Conservation (phyloP, 2,888 invertebrate genomes). For the Erebia epiphron region DNA sequence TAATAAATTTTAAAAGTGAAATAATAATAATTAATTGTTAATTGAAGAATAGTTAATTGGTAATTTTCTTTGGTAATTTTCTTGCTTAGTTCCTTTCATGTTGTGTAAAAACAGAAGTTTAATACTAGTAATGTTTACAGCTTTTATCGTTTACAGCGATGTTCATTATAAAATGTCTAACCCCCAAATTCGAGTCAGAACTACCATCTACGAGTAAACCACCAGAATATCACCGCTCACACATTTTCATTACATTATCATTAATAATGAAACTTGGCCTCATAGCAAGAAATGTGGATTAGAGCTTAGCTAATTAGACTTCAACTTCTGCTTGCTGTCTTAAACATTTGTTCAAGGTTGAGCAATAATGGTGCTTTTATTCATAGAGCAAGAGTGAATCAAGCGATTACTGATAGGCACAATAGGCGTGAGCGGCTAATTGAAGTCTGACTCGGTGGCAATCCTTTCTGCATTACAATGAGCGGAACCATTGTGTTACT, state of each 20-base stretch:
- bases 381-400: slow-evolving; percentile 1
- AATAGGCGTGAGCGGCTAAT: slow-evolving; percentile 31
- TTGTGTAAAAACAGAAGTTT: background rate
- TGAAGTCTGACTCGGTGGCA: slow-evolving; percentile 43
- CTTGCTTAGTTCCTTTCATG: slow-evolving; percentile 29
- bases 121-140: background rate
- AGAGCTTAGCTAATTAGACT: background rate
- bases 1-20: too few relatives aligned
- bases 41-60: too few relatives aligned
- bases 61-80: slow-evolving; percentile 28
- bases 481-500: slow-evolving; percentile 9
- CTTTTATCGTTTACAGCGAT: background rate
- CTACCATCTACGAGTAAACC: too few relatives aligned
- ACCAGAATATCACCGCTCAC: too few relatives aligned
- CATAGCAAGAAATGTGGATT: too few relatives aligned
- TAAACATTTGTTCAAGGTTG: background rate
- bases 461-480: slow-evolving; percentile 65
- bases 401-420: slow-evolving; percentile 15
- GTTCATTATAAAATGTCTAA: background rate
- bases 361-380: background rate
- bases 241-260: too few relatives aligned
- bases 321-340: background rate
- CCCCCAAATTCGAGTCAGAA: too few relatives aligned
- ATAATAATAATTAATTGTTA: too few relatives aligned
- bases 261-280: too few relatives aligned